Base-by-base conservation (phyloP, 2,888 invertebrate genomes). In the Dexiosoma caninum region DNA sequence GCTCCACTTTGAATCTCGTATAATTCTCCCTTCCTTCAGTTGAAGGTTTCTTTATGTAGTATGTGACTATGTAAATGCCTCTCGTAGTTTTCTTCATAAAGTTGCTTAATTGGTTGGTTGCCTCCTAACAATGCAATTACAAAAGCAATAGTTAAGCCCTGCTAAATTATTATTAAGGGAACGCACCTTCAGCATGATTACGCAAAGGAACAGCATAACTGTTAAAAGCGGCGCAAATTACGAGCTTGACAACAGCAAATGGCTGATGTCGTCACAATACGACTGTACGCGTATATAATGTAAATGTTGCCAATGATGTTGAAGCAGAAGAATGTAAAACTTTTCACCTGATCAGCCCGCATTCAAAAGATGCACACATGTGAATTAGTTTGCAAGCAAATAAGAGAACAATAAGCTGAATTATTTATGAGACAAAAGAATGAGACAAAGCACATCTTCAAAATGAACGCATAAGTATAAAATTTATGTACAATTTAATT, bases 261-360 rank as follows among this genome's bases (percentile, higher is more conserved):
- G 59, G 2, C 30, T 72, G 72, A 67, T 44, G 49, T 42, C 27
- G 57, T 55, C 67, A 44, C 62, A 53, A 62, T 72, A 62, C 64
- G 70, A 49, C 27, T n/a, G n/a, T n/a, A n/a, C n/a, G n/a, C n/a
- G n/a, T n/a, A 27, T 5, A 27, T 27, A 27, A 27, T 27, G 27
- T 72, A 69, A 69, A 59, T 81, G 46, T 51, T 67, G 46, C 16
- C 70, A 66, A 57, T 23, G 40, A 71, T 60, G 72, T 66, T 51
- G 19, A 69, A 53, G 30, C n/a, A 46, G 7, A 21, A 53, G 6
- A 27, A 72, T 19, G 21, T 53, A 60, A 80, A 76, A 76, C 57
- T 85, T 87, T 88, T 86, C 88, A 87, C 88, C 88, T 88, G 88
- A 87, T 88, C 87, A 80, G 80, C 87, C 87, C 87, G 87, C 87